Base-by-base conservation (phyloP, 2,888 invertebrate genomes). In the Cephus spinipes region DNA sequence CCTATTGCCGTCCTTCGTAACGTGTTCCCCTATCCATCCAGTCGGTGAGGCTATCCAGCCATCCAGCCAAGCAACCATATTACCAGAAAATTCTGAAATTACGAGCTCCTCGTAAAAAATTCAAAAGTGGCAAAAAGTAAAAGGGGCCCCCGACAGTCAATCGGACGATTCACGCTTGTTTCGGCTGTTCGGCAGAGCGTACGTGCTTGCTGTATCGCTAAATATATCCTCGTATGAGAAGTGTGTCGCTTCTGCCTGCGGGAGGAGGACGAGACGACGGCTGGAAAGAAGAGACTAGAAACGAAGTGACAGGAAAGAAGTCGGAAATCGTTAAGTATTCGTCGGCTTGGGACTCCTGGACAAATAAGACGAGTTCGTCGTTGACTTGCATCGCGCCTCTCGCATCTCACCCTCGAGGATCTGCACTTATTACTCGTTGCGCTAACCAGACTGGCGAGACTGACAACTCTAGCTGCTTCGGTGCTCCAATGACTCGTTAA, bases 261-360 rank as follows among this genome's bases (percentile, higher is more conserved):
- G 36, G 36, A 36, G 36, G 4, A 36, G 36, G 76, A 73, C 76
- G 78, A 69, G 73, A 32, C 15, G 69, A 68, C 35, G 73, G 73
- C 35, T 32, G 73, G 75, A 73, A 75, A 55, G 79, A 79, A 31
- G 75, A 55, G 76, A 68, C 73, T 73, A 73, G 79, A 36, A 69
- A 73, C 69, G 75, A 80, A 80, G 31, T 32, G 69, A 69, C 69
- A 32, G 69, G 69, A 69, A 78, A 83, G 86, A 85, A 87, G 88
- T 88, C 88, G 90, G 90, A 91, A 91, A 90, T 88, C 90, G 90
- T 91, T 88, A 91, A 91, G 83, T 85, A 87, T 88, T 91, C 91
- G 90, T 87, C 91, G 89, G 90, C 89, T 89, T 89, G 84, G 69
- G 80, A 87, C 86, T 90, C 89, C 89, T 91, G 90, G 89, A 91